A percentile compares a stretch with the other conserved stretches of the same genome.
Evolutionary conservation across 2,113 vertebrate species (phyloP).

Genomic region (Sylvietta virens): DNA sequence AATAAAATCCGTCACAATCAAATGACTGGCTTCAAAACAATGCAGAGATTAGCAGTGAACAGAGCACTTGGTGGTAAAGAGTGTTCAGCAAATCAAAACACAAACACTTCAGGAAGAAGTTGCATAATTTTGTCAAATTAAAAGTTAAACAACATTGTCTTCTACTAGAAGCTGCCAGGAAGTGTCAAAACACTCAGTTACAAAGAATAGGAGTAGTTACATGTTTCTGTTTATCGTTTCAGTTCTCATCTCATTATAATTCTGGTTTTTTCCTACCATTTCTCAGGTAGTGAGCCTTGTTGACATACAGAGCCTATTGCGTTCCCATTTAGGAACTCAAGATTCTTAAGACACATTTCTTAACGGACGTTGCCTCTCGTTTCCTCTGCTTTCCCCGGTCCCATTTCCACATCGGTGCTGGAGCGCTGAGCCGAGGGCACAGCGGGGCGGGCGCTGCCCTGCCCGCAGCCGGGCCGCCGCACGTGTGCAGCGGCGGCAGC

Average conservation of each 20-base stretch:
- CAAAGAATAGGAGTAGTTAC: constrained; percentile 66
- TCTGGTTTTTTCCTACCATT: not conserved
- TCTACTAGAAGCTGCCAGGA: constrained; percentile 65
- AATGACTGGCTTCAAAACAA: constrained; percentile 32
- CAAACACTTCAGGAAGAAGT: constrained; percentile 42
- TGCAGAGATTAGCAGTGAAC: not conserved
- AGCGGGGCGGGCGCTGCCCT: not conserved
- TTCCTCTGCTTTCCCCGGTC: not conserved
- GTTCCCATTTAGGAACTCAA: not conserved
- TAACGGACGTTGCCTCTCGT: accelerated
- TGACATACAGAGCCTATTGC: not conserved
- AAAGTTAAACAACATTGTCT: constrained; percentile 70
- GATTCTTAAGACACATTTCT: not conserved
- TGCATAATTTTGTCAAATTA: constrained; percentile 68
- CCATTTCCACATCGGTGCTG: not conserved
- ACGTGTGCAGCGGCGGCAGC: not conserved
- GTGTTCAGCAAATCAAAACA: constrained; percentile 44
- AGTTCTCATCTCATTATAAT: constrained; percentile 48
- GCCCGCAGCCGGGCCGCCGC: not conserved
- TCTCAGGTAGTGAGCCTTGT: constrained; percentile 9
- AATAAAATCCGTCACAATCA: constrained; percentile 26
- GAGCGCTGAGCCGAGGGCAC: not conserved
- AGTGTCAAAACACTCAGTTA: constrained; percentile 71
- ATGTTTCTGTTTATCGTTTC: constrained; percentile 72
- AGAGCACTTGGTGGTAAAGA: not conserved